Evolutionary conservation across 2,888 invertebrate genomes (phyloP), one percentile per base, ranked within the genome.

Genomic region (Rhyacophila evoluta): DNA sequence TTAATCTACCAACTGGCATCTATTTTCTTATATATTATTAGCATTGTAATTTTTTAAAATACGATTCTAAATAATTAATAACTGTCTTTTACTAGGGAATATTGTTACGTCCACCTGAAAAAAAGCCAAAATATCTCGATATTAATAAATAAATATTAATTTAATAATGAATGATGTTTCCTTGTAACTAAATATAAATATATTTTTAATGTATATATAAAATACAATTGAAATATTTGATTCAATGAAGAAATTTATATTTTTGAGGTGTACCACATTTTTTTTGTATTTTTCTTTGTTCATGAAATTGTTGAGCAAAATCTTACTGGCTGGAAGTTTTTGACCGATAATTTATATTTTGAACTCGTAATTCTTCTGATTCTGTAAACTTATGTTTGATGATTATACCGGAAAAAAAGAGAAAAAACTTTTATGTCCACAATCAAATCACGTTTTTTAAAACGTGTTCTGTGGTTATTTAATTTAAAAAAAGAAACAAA

Each of bases 291-390:
- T 5, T 25, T 3, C 8, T 55, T 55, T 25, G 29, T 55, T 55
- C 19, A 55, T 19, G 19, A 55, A 55, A 55, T 19, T 55, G 10
- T 55, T 19, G 55, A 1, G 55, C 55, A 55, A 55, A 55, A 19
- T 55, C 19, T 55, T 12, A 55, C 55, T 55, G 55, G 55, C 55
- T 55, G 55, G 55, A 55, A 55, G 8, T 19, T 55, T 55, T 55
- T 55, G 55, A 55, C 55, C 55, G 55, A 55, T 55, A 55, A 55
- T 55, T 55, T 55, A n/a, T 55, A 55, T 55, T 55, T 19, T 55
- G 29, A 33, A 33, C 29, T 4, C 29, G 6, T 33, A 4, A 4
- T 33, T 33, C 29, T 33, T n/a, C 4, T 33, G 6, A 33, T 33
- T 6, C 29, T 33, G 29, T 4, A 4, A 33, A 2, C 29, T 33